Evolutionary conservation across 2,888 invertebrate species (phyloP).

Genomic region (Gari tellinella): DNA sequence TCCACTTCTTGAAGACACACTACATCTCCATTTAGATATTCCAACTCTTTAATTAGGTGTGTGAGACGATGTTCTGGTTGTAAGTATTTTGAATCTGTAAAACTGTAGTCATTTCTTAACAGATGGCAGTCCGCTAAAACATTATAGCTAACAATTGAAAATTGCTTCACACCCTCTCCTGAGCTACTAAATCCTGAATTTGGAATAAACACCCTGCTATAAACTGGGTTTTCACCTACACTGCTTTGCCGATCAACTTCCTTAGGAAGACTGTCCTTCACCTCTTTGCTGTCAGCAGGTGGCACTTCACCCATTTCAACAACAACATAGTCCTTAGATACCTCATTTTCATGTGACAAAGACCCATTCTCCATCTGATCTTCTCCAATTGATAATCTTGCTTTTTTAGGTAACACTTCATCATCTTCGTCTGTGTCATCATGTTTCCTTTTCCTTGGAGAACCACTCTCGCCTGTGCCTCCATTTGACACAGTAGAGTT

Average conservation of each 20-base stretch:
- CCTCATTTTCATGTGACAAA: conserved; percentile 35
- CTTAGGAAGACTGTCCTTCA: conserved; percentile 65
- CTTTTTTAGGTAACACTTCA: conserved; percentile 50
- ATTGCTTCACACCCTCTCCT: conserved; percentile 68
- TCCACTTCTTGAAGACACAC: conserved; percentile 83
- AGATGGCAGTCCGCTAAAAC: conserved; percentile 82
- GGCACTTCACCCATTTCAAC: conserved; percentile 76
- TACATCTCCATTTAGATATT: conserved; percentile 80
- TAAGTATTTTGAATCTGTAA: conserved; percentile 71
- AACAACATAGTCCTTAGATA: conserved; percentile 74
- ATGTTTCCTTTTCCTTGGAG: conserved; percentile 52
- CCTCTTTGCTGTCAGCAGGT: conserved; percentile 68
- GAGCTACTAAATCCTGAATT: conserved; percentile 63
- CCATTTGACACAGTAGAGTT: conserved; percentile 1
- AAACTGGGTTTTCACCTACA: conserved; percentile 57
- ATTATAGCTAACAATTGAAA: conserved; percentile 82
- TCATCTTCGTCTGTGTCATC: conserved; percentile 55
- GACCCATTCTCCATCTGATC: conserved; percentile 38
- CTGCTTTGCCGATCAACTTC: conserved; percentile 21
- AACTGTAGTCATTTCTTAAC: conserved; percentile 72
- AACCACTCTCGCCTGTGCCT: background rate
- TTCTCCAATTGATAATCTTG: conserved; percentile 32
- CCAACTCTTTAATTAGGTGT: conserved; percentile 78
- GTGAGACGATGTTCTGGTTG: conserved; percentile 74
- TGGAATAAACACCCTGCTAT: conserved; percentile 68